Base-by-base conservation (phyloP, 2,797 vertebrate genomes). In the Hyperoplus immaculatus region DNA sequence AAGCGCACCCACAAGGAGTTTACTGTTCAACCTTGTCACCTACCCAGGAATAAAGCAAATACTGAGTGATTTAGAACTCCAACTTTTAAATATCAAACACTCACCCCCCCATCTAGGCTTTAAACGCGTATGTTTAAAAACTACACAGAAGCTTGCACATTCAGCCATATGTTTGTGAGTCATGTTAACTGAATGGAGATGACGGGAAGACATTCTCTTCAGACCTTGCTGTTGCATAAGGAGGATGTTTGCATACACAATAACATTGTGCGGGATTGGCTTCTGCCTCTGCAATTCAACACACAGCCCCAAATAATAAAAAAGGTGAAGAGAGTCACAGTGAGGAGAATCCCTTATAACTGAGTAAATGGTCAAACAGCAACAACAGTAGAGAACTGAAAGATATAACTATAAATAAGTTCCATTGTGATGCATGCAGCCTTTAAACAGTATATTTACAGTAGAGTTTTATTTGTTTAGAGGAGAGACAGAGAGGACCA, bases 1-100 rank as follows among this genome's bases (percentile, higher is more conserved):
- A 5, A 56, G 56, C 21, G 65, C 76, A 75, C 62, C 83, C 72
- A 64, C 10, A 47, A 70, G 72, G 69, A 67, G 51, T 69, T 60
- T 5, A 45, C n/a, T 29, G 41, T 42, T 13, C 64, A 42, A 47
- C 29, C 80, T 55, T 39, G 11, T 63, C 54, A 43, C 21, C 65
- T 70, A 72, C 64, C 39, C 43, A 45, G 70, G 53, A 85, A 69
- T 18, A 72, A 71, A 78, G 63, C 38, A 54, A 65, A 69, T 29
- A 50, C 41, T 15, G 13, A 68, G 64, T 46, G 54, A 63, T 43
- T 75, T 75, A 80, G 76, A 75, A 65, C 72, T 36, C 56, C 47
- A 29, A 51, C 53, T 74, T 72, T 43, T 1, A n/a, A 59, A 16
- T 53, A 71, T 77, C 69, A 75, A 56, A 67, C 46, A 43, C 10